Evolutionary conservation across 2,888 invertebrate species (phyloP).

Genomic region (Melinopterus prodromus): DNA sequence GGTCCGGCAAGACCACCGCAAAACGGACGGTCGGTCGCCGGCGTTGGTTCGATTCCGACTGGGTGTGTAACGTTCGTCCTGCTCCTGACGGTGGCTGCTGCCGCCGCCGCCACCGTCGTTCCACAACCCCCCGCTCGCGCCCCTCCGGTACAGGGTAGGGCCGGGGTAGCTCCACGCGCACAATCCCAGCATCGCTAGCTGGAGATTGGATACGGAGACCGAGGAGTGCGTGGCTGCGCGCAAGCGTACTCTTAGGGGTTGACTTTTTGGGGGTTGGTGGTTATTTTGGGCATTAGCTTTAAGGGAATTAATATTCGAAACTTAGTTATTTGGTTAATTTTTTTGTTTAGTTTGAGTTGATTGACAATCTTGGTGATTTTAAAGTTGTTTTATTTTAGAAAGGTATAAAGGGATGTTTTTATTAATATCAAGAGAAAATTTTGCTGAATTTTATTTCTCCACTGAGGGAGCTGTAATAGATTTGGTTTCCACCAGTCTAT

Average conservation of each 20-base stretch:
- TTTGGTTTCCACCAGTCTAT: too few relatives aligned
- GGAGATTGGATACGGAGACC: conserved; percentile 16
- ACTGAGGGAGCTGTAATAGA: too few relatives aligned
- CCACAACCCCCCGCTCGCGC: conserved; percentile 25
- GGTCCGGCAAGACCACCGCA: background rate
- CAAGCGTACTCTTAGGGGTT: background rate
- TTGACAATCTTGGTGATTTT: too few relatives aligned
- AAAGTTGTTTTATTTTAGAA: too few relatives aligned
- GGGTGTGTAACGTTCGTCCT: conserved; percentile 31
- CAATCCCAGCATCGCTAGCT: conserved; percentile 34
- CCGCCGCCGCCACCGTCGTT: conserved; percentile 9
- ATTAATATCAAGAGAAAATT: too few relatives aligned
- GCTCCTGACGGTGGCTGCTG: conserved; percentile 33
- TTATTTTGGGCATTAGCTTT: too few relatives aligned
- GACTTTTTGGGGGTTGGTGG: background rate
- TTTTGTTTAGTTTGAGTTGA: too few relatives aligned
- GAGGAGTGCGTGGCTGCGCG: background rate
- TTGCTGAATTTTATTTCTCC: too few relatives aligned
- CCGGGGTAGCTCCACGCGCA: conserved; percentile 39
- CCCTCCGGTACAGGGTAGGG: conserved; percentile 35
- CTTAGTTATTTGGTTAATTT: too few relatives aligned
- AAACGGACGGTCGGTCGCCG: background rate
- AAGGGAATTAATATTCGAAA: too few relatives aligned
- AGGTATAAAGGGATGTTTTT: too few relatives aligned
- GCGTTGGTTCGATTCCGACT: conserved; percentile 31